Evolutionary conservation across 2,888 invertebrate species (phyloP).

Genomic region (Lomographa bimaculata): DNA sequence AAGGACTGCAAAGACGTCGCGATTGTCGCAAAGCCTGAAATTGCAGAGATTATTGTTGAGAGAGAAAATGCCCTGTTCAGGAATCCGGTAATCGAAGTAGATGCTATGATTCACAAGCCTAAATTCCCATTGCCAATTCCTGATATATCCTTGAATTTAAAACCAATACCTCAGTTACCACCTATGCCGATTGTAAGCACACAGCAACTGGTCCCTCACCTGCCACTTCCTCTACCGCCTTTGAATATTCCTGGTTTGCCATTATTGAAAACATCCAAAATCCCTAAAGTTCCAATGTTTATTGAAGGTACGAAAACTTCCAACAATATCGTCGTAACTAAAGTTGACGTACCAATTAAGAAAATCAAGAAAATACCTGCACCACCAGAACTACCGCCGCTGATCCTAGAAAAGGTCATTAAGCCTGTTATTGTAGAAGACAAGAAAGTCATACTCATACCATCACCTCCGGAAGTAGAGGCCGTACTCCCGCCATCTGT

Average conservation of each 20-base stretch:
- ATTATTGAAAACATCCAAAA: background rate
- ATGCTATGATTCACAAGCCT: background rate
- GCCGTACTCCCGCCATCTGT: conserved; percentile 21
- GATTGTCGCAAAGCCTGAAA: conserved; percentile 1
- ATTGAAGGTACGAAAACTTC: conserved; percentile 8
- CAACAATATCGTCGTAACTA: conserved; percentile 12
- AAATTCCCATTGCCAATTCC: conserved; percentile 3
- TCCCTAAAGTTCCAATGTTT: background rate
- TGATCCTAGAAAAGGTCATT: conserved; percentile 22
- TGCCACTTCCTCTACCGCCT: conserved; percentile 6
- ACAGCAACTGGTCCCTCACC: conserved; percentile 5
- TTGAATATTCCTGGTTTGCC: conserved; percentile 15
- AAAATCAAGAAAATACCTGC: conserved; percentile 23
- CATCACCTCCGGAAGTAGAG: conserved; percentile 32
- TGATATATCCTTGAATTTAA: conserved; percentile 1
- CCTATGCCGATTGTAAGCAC: conserved; percentile 2
- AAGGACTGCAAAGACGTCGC: conserved; percentile 4
- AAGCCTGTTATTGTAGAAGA: conserved; percentile 19
- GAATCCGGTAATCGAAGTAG: conserved; percentile 1
- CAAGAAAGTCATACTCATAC: conserved; percentile 27
- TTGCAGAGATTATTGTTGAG: conserved; percentile 1
- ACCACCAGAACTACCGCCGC: conserved; percentile 30
- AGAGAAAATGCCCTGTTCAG: conserved; percentile 17
- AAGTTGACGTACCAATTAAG: conserved; percentile 15
- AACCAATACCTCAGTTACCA: conserved; percentile 1